Conservation (phyloP, 2,888 invertebrate genomes). For the Cephonodes hylas region DNA sequence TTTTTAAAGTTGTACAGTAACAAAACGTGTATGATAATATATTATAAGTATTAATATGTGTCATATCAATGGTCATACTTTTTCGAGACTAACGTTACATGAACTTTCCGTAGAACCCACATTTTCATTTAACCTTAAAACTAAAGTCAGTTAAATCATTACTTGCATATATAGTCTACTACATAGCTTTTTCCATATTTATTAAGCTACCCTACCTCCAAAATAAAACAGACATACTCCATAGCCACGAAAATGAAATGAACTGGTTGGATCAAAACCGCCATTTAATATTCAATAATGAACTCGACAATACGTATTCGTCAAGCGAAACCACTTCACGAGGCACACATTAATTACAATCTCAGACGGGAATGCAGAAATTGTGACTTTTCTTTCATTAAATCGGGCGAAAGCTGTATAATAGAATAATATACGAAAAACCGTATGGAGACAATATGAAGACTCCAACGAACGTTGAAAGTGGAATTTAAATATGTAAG, state of each 20-base stretch:
- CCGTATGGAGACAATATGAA: conserved; percentile 76
- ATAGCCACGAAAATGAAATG: not conserved
- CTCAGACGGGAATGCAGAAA: not conserved
- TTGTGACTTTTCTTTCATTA: conserved; percentile 10
- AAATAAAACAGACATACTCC: not conserved
- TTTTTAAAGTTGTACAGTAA: no score
- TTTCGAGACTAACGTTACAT: no score
- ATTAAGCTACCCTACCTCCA: no score
- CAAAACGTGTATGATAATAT: no score
- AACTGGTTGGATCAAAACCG: not conserved
- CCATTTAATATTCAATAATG: not conserved
- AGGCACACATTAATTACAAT: not conserved
- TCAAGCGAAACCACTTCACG: not conserved
- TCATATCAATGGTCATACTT: no score
- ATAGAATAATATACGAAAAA: conserved; percentile 32
- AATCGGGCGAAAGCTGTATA: conserved; percentile 6
- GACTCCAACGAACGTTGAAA: conserved; percentile 67
- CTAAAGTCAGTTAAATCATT: no score
- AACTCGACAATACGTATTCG: not conserved
- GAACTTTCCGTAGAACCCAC: no score
- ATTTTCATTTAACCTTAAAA: no score
- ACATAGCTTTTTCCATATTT: no score
- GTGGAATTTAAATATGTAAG: conserved; percentile 81
- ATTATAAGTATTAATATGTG: no score
- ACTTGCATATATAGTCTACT: no score